phyloP scores from a whole-genome alignment of 2,888 invertebrate genomes.

The Hypolimnas misippus region DNA sequence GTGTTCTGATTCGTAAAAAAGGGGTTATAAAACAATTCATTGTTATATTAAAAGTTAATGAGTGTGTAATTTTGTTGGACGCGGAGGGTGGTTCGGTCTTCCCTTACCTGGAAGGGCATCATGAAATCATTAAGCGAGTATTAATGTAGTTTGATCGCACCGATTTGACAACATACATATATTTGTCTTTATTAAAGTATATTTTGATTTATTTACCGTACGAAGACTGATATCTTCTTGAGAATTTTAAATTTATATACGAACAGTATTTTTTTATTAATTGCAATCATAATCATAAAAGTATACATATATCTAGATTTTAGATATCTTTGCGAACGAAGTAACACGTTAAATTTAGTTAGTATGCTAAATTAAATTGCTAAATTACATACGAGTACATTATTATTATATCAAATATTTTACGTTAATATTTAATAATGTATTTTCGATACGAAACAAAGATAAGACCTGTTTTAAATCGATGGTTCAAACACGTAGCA shows the following conservation, averaged over 20 bases:
- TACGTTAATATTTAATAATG: no score
- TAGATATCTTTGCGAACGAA: no score
- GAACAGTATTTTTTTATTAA: no score
- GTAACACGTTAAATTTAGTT: no score
- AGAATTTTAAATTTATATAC: background rate
- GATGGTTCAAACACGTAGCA: no score
- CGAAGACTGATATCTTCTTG: background rate
- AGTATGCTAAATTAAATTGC: no score
- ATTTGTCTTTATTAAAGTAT: conserved; percentile 30
- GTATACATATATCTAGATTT: no score
- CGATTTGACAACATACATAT: conserved; percentile 26
- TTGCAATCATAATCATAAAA: no score
- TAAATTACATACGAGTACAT: no score
- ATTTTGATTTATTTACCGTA: background rate
- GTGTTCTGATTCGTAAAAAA: conserved; percentile 43
- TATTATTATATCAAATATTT: no score
- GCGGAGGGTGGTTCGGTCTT: conserved; percentile 76
- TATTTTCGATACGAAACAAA: no score
- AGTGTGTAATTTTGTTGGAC: conserved; percentile 77
- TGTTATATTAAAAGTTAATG: conserved; percentile 67
- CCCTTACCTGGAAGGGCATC: conserved; percentile 70
- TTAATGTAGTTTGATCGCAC: conserved; percentile 37
- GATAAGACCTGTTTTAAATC: no score
- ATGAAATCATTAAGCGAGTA: conserved; percentile 41
- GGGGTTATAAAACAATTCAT: conserved; percentile 38